Evolutionary conservation across 2,113 vertebrate genomes (phyloP), one percentile per base, ranked within the genome.

Genomic region (Oxyura jamaicensis): DNA sequence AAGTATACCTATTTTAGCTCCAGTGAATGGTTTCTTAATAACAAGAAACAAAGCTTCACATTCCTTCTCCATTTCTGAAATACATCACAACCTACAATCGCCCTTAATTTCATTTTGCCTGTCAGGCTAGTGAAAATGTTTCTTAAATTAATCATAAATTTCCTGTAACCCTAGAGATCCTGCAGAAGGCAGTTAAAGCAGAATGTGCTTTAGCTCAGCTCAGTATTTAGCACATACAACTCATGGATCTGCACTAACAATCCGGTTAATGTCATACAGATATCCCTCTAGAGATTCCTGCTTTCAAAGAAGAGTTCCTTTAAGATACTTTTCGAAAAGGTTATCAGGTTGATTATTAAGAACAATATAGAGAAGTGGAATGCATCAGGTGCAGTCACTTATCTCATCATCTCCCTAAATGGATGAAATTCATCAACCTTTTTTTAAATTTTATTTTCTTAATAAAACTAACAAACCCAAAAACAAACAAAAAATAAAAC

Each of bases 201-300:
- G 36, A 41, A 41, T 76, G 29, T 56, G 18, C 26, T 87, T 78
- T 74, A 77, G 65, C 5, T 79, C 36, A 56, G 7, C 50, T 53
- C 11, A 3, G 5, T 79, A 29, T 35, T 39, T 87, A 33, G 7
- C 6, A 65, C 18, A 23, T 33, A 14, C 12, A 68, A 8, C 31
- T 58, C 5, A 2, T 53, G 33, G 33, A 42, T 76, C 14, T 59
- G 22, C 39, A 39, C 5, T 0, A 0, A 8, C 23, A 65, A 3
- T 10, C 6, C 29, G 72, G 2, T 11, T 68, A 72, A 31, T 22
- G 26, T 84, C 4, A 20, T 4, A 13, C 74, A 21, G 19, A 7
- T 29, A 12, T 44, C 48, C 18, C 42, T 68, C n/a, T 85, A 44
- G 20, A 69, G 23, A 36, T 13, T 44, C 4, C 10, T 76, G 8